These are phyloP conservation scores for Villa cingulata DNA, from an alignment of 2,888 invertebrate genomes.

Conservation along the genomic window DNA sequence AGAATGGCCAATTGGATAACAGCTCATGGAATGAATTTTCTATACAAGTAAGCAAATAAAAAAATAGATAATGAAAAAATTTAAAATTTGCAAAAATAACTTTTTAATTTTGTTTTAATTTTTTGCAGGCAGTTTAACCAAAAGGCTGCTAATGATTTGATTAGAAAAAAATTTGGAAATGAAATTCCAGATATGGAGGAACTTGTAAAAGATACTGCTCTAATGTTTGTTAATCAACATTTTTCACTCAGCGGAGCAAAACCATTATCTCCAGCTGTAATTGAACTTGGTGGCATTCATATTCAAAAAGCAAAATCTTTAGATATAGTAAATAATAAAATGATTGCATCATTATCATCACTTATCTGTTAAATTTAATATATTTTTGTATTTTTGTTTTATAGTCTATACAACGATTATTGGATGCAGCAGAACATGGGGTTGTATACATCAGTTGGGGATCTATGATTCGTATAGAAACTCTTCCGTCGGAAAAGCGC, in stretches of 20 bases:
- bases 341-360: background rate
- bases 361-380: background rate
- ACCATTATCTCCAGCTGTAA: constrained; percentile 36
- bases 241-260: constrained; percentile 39
- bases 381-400: constrained; percentile 6
- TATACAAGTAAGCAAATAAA: constrained; percentile 24
- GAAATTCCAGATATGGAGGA: constrained; percentile 38
- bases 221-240: constrained; percentile 41
- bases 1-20: constrained; percentile 38
- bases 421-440: constrained; percentile 47
- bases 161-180: constrained; percentile 32
- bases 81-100: background rate
- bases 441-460: constrained; percentile 59
- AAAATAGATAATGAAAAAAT: no score
- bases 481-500: constrained; percentile 43
- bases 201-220: constrained; percentile 32
- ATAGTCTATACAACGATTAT: constrained; percentile 44
- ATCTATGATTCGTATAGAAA: constrained; percentile 49
- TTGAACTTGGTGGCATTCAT: constrained; percentile 44
- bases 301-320: constrained; percentile 30
- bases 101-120: no score
- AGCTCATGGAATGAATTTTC: constrained; percentile 20
- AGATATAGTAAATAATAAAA: constrained; percentile 18
- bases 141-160: constrained; percentile 24
- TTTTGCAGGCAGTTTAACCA: constrained; percentile 13